These are phyloP conservation scores for Pomacea canaliculata DNA, from an alignment of 2,888 invertebrate species.

Conservation along the genomic window DNA sequence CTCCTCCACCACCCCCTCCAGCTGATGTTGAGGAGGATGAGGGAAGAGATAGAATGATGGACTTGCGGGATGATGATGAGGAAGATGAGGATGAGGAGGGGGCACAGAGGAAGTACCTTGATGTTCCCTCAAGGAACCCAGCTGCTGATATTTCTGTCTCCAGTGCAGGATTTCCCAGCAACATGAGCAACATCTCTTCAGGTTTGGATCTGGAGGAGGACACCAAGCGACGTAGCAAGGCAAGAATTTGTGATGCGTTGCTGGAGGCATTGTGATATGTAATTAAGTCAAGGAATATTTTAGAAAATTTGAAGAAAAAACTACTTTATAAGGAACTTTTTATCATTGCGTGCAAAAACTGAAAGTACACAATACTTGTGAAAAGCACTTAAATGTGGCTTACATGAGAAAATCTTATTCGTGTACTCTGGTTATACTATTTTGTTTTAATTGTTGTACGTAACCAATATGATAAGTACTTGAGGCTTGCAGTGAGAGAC, in stretches of 20 bases:
- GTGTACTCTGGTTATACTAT: too few relatives aligned
- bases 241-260: conserved; percentile 18
- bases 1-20: conserved; percentile 38
- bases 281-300: too few relatives aligned
- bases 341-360: too few relatives aligned
- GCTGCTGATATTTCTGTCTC: conserved; percentile 28
- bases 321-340: too few relatives aligned
- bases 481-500: too few relatives aligned
- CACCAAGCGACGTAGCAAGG: conserved; percentile 50
- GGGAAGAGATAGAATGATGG: not conserved
- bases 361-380: too few relatives aligned
- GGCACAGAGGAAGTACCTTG: not conserved
- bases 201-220: conserved; percentile 53
- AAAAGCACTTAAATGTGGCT: too few relatives aligned
- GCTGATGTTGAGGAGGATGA: conserved; percentile 11
- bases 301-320: too few relatives aligned
- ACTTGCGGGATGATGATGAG: not conserved
- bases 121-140: not conserved
- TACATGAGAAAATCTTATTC: too few relatives aligned
- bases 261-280: too few relatives aligned
- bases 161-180: conserved; percentile 44
- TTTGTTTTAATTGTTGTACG: too few relatives aligned
- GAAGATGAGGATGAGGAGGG: conserved; percentile 2
- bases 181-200: conserved; percentile 50
- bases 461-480: too few relatives aligned